Conservation (phyloP, 2,797 vertebrate species). For the Phalanger gymnotis region DNA sequence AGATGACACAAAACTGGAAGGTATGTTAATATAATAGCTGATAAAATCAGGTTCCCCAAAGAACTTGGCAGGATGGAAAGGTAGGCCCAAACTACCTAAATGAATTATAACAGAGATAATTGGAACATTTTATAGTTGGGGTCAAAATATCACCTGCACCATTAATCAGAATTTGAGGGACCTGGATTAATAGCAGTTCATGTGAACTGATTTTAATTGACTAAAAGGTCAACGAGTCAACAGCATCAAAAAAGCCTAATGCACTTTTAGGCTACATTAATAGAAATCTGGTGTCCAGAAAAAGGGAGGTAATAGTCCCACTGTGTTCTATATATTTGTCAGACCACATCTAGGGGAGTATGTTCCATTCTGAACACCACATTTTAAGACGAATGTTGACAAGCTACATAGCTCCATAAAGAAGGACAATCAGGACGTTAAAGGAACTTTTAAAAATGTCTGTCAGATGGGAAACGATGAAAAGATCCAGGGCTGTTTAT, state of each 20-base stretch:
- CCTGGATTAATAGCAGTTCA: not conserved
- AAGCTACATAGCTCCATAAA: not conserved
- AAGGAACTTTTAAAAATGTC: not conserved
- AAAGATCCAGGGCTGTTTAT: not conserved
- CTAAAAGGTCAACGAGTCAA: not conserved
- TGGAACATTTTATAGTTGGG: not conserved
- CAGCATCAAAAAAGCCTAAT: constrained; percentile 1
- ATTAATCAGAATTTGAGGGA: not conserved
- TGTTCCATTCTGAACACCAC: not conserved
- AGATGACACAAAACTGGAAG: not conserved
- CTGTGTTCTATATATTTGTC: not conserved
- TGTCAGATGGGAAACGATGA: not conserved
- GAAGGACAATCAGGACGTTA: not conserved
- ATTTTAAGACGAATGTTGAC: not conserved
- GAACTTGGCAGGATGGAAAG: not conserved
- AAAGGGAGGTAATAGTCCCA: not conserved
- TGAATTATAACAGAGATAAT: not conserved
- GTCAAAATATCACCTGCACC: not conserved
- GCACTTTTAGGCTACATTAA: not conserved
- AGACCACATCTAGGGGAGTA: not conserved
- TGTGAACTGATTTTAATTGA: not conserved
- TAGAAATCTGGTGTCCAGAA: not conserved
- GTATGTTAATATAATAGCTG: not conserved
- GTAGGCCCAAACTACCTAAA: not conserved
- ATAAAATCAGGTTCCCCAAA: not conserved